Conservation (phyloP, 2,888 invertebrate species). For the Rhorus exstirpatorius region DNA sequence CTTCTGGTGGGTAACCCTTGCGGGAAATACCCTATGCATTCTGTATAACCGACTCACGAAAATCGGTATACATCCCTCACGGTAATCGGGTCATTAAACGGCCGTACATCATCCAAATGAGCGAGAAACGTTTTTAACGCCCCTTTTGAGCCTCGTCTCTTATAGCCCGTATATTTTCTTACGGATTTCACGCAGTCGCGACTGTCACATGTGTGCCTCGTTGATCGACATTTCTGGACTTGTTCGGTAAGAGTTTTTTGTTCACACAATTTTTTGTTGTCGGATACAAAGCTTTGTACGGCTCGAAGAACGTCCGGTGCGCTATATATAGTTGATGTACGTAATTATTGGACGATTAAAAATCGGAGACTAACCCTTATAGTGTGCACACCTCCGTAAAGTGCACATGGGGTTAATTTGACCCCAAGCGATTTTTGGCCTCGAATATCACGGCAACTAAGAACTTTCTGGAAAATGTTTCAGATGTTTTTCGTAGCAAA, state of each 20-base stretch:
- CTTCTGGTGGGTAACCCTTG: conserved; percentile 63
- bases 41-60: conserved; percentile 56
- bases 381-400: no score
- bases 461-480: no score
- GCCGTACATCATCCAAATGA: conserved; percentile 83
- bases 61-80: conserved; percentile 74
- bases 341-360: no score
- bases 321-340: no score
- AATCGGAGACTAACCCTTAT: no score
- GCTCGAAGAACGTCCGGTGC: no score
- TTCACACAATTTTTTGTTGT: not conserved
- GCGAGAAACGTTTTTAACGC: conserved; percentile 73
- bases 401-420: no score
- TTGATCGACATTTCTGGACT: not conserved
- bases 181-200: not conserved
- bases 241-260: not conserved
- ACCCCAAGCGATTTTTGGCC: no score
- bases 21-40: conserved; percentile 50
- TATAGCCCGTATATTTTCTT: not conserved
- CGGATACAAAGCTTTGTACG: no score
- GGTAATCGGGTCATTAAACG: conserved; percentile 85
- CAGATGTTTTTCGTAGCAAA: no score
- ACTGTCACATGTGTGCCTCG: not conserved
- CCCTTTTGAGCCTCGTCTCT: conserved; percentile 47
- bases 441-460: no score